These are phyloP conservation scores for Valencia hispanica DNA, from an alignment of 2,797 vertebrate species.

Conservation along the genomic window DNA sequence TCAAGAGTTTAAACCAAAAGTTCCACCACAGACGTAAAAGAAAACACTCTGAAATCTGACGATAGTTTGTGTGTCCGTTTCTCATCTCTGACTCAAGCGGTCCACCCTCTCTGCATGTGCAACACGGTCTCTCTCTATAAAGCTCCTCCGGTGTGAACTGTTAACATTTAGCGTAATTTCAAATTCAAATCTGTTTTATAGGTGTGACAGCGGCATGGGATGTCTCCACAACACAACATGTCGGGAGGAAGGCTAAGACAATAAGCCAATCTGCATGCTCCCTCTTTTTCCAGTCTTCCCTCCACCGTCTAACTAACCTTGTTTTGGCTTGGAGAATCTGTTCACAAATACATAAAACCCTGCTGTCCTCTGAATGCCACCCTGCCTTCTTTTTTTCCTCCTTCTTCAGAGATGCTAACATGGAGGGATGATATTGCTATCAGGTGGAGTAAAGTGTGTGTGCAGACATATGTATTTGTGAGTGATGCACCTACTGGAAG, in stretches of 20 bases:
- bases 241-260: slow-evolving; percentile 66
- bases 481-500: neutral
- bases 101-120: slow-evolving; percentile 28
- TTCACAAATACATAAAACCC: slow-evolving; percentile 31
- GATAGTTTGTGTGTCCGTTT: slow-evolving; percentile 17
- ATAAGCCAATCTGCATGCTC: slow-evolving; percentile 64
- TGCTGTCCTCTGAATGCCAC: slow-evolving; percentile 4
- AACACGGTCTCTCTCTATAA: slow-evolving; percentile 4
- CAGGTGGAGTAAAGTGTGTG: neutral
- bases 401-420: slow-evolving; percentile 24
- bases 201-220: slow-evolving; percentile 53
- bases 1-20: slow-evolving; percentile 8
- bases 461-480: neutral
- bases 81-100: slow-evolving; percentile 29
- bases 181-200: slow-evolving; percentile 75
- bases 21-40: too few species aligned
- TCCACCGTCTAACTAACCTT: slow-evolving; percentile 23
- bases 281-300: slow-evolving; percentile 25
- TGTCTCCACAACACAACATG: slow-evolving; percentile 60
- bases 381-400: slow-evolving; percentile 8
- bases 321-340: slow-evolving; percentile 39
- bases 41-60: too few species aligned
- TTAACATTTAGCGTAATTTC: slow-evolving; percentile 60
- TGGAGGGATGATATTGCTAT: slow-evolving; percentile 24
- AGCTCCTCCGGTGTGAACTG: slow-evolving; percentile 25